Evolutionary conservation across 2,797 vertebrate genomes (phyloP), one percentile per base, ranked within the genome.

Genomic region (Benthosema pterotum): DNA sequence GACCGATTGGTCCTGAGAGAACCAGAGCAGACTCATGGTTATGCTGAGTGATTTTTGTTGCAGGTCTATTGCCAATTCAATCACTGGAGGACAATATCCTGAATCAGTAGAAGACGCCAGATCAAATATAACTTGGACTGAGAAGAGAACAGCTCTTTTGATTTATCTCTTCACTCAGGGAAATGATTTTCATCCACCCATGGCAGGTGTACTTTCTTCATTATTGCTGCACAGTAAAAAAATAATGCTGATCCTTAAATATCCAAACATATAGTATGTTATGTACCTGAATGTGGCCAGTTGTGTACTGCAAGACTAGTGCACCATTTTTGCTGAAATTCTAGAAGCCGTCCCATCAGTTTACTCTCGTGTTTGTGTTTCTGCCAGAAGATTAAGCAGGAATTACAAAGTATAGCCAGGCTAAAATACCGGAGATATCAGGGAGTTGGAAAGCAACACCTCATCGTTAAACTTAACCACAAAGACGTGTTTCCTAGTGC

Each of bases 91-190:
- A 75, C 42, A 38, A 38, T 38, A 38, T 38, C 8, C 32, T 11
- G 32, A 59, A 51, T 18, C 45, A 28, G n/a, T 1, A 1, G 45
- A 60, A 49, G 52, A 52, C 58, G 60, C 75, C 83, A 79, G 60
- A 78, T 86, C 71, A 82, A 71, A 85, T 82, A 69, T 3, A 48
- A 18, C 52, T 71, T 60, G 80, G 28, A 74, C 8, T 1, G 15
- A 65, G 78, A 71, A 79, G 47, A 42, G 53, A 72, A 32, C 5
- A 32, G 38, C 52, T 56, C 55, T 48, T 75, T 75, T 80, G 25
- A 71, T 71, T 79, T 65, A 48, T 67, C 52, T 17, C 15, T 65
- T 69, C 6, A 57, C 17, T 61, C 5, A n/a, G 3, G 42, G 46
- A 74, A 65, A 69, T 57, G 0, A 52, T 67, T 78, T 78, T 43